These are phyloP conservation scores for Limosa lapponica DNA, from an alignment of 2,797 vertebrate species.

Conservation along the genomic window DNA sequence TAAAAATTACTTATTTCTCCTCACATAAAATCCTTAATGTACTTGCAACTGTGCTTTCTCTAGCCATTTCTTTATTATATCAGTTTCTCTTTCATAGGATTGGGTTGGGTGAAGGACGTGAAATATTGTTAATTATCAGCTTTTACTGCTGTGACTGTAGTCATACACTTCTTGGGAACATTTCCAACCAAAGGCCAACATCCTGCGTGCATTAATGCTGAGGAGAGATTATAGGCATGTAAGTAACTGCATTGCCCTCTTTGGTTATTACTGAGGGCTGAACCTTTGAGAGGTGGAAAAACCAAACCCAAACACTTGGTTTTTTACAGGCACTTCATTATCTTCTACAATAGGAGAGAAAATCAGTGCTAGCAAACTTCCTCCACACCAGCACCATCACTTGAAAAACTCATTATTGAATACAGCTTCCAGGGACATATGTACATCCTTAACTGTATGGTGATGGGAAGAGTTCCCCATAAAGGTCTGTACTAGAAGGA, in stretches of 20 bases:
- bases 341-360: neutral
- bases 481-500: neutral
- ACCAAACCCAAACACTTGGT: accelerated
- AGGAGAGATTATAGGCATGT: neutral
- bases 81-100: neutral
- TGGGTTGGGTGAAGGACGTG: neutral
- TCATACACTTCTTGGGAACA: neutral
- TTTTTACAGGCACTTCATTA: neutral
- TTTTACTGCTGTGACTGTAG: neutral
- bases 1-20: neutral
- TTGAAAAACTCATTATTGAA: neutral
- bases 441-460: neutral
- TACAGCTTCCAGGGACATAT: neutral
- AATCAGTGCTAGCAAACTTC: neutral
- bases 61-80: neutral
- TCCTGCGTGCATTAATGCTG: neutral
- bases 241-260: neutral
- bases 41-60: neutral
- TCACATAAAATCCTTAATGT: neutral
- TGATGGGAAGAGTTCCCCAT: neutral
- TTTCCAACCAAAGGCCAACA: neutral
- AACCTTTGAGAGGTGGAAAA: neutral
- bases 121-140: neutral
- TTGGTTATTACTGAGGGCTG: neutral
- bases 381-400: neutral